phyloP scores from a whole-genome alignment of 1,140 invertebrate genomes.

The Wiebesia pumilae region DNA sequence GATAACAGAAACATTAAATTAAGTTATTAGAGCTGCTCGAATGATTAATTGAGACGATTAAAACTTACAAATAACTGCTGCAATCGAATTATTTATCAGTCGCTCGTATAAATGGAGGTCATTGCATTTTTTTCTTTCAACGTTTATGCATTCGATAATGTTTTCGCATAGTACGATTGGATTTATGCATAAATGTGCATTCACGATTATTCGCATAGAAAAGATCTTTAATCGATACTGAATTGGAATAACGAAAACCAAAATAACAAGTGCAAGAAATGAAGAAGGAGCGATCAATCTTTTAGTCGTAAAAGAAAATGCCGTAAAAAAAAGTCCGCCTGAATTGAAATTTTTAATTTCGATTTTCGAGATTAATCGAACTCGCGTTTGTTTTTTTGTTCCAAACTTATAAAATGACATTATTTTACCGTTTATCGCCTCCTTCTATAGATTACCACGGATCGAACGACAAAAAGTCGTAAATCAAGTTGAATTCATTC shows the following conservation, averaged over 20 bases:
- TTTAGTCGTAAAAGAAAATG: not conserved
- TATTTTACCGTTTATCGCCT: not conserved
- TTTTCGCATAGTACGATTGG: no score
- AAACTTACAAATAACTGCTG: not conserved
- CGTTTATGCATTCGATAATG: no score
- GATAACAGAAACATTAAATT: not conserved
- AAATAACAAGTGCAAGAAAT: not conserved
- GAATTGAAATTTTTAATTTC: not conserved
- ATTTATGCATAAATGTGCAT: not conserved
- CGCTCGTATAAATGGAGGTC: not conserved
- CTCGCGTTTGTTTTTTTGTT: not conserved
- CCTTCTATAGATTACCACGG: not conserved
- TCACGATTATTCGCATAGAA: not conserved
- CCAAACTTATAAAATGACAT: not conserved
- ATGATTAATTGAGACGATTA: constrained; percentile 1
- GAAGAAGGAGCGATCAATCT: not conserved
- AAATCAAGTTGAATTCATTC: not conserved
- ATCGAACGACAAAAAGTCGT: not conserved
- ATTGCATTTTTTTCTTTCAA: no score
- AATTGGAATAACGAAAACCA: not conserved
- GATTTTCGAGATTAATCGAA: not conserved
- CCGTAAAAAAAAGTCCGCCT: not conserved
- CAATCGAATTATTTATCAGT: not conserved
- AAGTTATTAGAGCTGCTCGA: not conserved
- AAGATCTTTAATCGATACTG: not conserved